Conservation (phyloP, 2,797 vertebrate genomes). For the Bradypodion pumilum region DNA sequence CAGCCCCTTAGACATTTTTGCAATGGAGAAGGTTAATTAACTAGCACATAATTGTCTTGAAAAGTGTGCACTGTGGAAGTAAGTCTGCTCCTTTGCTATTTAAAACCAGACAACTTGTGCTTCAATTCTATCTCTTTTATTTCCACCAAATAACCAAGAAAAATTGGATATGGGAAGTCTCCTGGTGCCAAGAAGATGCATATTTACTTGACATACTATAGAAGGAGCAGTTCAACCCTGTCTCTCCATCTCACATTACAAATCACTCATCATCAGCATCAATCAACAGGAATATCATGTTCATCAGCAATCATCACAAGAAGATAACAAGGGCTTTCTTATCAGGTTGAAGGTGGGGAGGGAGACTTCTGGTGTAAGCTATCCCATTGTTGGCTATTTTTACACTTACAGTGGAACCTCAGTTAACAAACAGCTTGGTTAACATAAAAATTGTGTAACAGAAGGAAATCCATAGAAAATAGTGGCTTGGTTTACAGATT, state of each 20-base stretch:
- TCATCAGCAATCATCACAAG: background rate
- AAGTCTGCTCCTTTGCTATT: constrained; percentile 36
- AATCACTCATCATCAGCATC: constrained; percentile 2
- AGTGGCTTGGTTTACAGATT: too few species aligned
- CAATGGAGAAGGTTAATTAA: background rate
- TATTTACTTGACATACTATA: constrained; percentile 11
- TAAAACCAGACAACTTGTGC: constrained; percentile 49
- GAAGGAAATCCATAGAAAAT: too few species aligned
- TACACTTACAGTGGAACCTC: background rate
- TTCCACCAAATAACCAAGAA: constrained; percentile 51
- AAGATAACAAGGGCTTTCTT: background rate
- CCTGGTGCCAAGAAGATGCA: background rate
- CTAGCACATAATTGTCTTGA: constrained; percentile 42
- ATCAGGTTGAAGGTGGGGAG: background rate
- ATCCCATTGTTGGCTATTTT: background rate
- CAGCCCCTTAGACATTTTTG: too few species aligned
- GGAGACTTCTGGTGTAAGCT: background rate
- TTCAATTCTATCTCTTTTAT: constrained; percentile 61
- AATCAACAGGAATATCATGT: background rate
- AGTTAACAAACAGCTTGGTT: too few species aligned
- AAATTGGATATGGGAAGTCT: constrained; percentile 32
- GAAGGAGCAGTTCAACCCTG: constrained; percentile 5
- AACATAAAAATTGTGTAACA: too few species aligned
- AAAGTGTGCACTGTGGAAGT: constrained; percentile 46
- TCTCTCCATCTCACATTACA: background rate